Evolutionary conservation across 2,113 vertebrate genomes (phyloP), one percentile per base, ranked within the genome.

Genomic region (Rhinopomastus cyanomelas): DNA sequence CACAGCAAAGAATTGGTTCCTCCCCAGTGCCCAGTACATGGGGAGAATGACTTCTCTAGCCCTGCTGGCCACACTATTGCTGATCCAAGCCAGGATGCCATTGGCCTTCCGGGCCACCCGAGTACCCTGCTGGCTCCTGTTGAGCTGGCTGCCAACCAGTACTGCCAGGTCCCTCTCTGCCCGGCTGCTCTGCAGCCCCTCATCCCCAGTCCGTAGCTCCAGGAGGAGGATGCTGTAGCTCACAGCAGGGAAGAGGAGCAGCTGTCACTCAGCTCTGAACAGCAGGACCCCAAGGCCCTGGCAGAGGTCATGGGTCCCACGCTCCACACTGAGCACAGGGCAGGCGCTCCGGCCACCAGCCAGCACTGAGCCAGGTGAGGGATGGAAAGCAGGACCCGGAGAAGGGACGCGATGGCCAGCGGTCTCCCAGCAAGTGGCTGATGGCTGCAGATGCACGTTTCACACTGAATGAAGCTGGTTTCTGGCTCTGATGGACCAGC

Each of bases 281-380:
- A 82, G 52, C 12, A 73, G 37, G 37, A 59, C 30, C 30, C 17
- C 0, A 0, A 73, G 22, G 12, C 4, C 20, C 19, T 60, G 42
- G 1, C 21, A 1, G 2, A 68, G n/a, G 32, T 39, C 27, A 62
- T 30, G 23, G 17, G 6, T 48, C 29, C 85, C 10, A 6, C 5
- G 60, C 16, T 79, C 22, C 22, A 27, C 12, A 4, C 69, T 52
- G 12, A 2, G 4, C 37, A 71, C 34, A 36, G 52, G 20, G 11
- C 2, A 1, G 6, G 20, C 49, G 10, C 34, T 66, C 13, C 12
- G 55, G 19, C 5, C 11, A 9, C 59, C 34, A 25, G 12, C 17
- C 55, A 55, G 48, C 8, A 60, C 85, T 61, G 19, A 51, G 3
- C 0, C 0, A 73, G 20, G 26, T 66, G 22, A 20, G 22, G 56